Conservation (phyloP, 2,797 vertebrate species). For the Eupleurogrammus muticus region DNA sequence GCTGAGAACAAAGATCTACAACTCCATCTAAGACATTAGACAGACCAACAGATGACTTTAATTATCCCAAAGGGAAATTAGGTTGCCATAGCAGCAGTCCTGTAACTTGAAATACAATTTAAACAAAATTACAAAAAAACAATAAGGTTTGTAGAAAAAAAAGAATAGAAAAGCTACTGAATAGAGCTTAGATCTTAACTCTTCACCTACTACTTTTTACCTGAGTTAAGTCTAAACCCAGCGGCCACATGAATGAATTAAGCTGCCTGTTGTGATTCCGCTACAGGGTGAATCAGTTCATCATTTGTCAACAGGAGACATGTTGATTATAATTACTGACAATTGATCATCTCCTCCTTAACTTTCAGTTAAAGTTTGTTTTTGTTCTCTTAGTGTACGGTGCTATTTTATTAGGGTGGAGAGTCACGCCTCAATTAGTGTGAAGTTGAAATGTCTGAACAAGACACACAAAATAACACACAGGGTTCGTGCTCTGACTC, state of each 20-base stretch:
- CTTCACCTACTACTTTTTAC: neutral
- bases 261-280: neutral
- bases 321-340: neutral
- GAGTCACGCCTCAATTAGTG: constrained; percentile 20
- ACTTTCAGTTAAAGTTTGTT: neutral
- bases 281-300: neutral
- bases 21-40: no score
- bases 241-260: neutral
- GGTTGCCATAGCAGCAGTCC: no score
- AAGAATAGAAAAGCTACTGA: no score
- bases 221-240: neutral
- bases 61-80: no score
- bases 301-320: constrained; percentile 1
- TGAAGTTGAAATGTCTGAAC: constrained; percentile 17
- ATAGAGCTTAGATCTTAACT: no score
- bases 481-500: neutral
- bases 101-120: no score
- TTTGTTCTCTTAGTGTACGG: neutral
- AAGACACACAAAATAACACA: constrained; percentile 29
- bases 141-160: no score
- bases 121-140: no score
- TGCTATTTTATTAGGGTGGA: constrained; percentile 13
- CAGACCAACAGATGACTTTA: no score
- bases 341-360: neutral
- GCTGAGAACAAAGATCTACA: neutral